phyloP scores from a whole-genome alignment of 2,113 vertebrate genomes.

The Sterrhoptilus dennistouni region DNA sequence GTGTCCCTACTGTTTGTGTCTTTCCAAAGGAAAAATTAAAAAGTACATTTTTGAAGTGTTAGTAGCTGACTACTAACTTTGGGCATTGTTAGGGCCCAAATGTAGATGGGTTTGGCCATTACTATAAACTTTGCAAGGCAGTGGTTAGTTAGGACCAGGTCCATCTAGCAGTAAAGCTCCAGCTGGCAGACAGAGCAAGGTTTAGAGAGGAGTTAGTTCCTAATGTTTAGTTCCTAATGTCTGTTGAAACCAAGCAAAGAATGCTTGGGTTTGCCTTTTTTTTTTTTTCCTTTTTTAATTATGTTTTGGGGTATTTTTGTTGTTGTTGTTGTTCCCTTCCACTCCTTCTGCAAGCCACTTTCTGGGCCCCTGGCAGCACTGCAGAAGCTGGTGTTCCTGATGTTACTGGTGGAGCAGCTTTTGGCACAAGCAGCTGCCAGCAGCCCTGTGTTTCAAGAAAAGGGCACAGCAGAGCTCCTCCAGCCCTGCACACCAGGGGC shows the following conservation, averaged over 20 bases:
- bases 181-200: background rate
- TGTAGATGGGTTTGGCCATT: background rate
- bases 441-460: background rate
- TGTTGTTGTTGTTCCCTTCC: background rate
- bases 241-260: background rate
- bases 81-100: background rate
- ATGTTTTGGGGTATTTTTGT: background rate
- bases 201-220: background rate
- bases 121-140: background rate
- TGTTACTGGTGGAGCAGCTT: background rate
- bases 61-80: background rate
- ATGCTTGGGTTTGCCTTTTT: background rate
- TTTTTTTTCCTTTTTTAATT: no score
- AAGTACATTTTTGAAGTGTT: background rate
- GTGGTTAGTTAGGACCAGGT: background rate
- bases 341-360: background rate
- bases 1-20: slow-evolving; percentile 53
- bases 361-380: background rate
- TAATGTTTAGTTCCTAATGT: background rate
- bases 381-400: background rate
- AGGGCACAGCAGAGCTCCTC: rapidly evolving
- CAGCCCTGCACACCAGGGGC: background rate
- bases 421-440: background rate
- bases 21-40: slow-evolving; percentile 66
- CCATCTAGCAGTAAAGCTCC: background rate